phyloP scores from a whole-genome alignment of 2,113 vertebrate genomes.

The Herpailurus yagouaroundi region DNA sequence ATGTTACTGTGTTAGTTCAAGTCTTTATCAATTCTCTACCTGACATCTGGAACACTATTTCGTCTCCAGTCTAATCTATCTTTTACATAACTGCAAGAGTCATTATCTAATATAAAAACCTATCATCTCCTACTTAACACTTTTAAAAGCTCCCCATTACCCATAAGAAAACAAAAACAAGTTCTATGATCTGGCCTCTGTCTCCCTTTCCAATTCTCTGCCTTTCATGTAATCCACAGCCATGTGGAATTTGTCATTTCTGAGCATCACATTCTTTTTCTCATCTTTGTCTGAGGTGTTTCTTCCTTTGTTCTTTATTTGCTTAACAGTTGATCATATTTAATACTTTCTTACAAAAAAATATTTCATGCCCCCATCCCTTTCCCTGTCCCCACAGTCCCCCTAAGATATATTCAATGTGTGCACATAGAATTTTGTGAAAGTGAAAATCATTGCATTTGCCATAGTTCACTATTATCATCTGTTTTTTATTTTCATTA shows the following conservation, averaged over 20 bases:
- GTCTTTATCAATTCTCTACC: background rate
- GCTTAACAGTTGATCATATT: background rate
- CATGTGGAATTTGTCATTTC: slow-evolving; percentile 20
- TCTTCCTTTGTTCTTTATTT: background rate
- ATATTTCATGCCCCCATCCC: background rate
- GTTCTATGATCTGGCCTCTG: background rate
- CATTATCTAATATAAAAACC: background rate
- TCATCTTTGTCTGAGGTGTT: background rate
- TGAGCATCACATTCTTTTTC: background rate
- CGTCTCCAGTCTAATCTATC: background rate
- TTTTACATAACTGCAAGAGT: background rate
- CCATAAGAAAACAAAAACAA: background rate
- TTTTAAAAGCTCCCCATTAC: background rate
- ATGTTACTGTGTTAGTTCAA: background rate
- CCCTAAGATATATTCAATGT: background rate
- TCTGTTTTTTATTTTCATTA: background rate
- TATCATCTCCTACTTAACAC: background rate
- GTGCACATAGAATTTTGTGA: background rate
- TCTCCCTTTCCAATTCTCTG: background rate
- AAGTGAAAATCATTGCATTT: background rate
- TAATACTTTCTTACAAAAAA: background rate
- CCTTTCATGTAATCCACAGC: background rate
- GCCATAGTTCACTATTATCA: background rate
- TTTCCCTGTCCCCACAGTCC: no score
- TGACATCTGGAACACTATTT: background rate